Evolutionary conservation across 2,888 invertebrate species (phyloP), one percentile per base, ranked within the genome.

Genomic region (Lissocephala sabroskyi): DNA sequence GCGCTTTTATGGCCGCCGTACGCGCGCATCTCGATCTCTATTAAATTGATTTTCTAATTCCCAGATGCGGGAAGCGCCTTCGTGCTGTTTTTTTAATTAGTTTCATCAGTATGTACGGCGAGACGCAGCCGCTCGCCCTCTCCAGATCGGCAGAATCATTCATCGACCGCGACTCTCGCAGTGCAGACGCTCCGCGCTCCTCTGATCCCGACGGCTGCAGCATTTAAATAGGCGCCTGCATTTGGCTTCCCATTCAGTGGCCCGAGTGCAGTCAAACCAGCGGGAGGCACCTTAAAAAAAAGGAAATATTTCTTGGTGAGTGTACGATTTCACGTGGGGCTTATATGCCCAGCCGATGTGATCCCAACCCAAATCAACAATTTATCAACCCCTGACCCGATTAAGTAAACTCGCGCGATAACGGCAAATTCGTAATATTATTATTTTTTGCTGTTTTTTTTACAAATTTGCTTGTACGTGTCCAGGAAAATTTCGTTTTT

Each of bases 351-450:
- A n/a, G n/a, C n/a, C n/a, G n/a, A n/a, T n/a, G n/a, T n/a, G n/a
- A n/a, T n/a, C n/a, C n/a, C n/a, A n/a, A n/a, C n/a, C n/a, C n/a
- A n/a, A 52, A 48, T 58, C 60, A 59, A 57, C 53, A 67, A 80
- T 71, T 78, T 66, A 73, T 78, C 78, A 80, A 80, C 81, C 82
- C 80, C 63, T 79, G 71, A 62, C 75, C 77, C 51, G 74, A 59
- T 64, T 66, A 53, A 42, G 37, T 33, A 46, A 44, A 44, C n/a
- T 42, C 52, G 35, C 17, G 64, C 52, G 77, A 78, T 77, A 74
- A 71, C 58, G 52, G n/a, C n/a, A n/a, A n/a, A n/a, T n/a, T n/a
- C n/a, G n/a, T n/a, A n/a, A 62, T 43, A 58, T 41, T 16, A n/a
- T n/a, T 33, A 17, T 14, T 28, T 5, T 10, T n/a, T 28, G 7